A percentile compares a stretch with the other conserved stretches of the same genome.
Evolutionary conservation across 2,888 invertebrate species (phyloP).

Genomic region (Meteorus colon): DNA sequence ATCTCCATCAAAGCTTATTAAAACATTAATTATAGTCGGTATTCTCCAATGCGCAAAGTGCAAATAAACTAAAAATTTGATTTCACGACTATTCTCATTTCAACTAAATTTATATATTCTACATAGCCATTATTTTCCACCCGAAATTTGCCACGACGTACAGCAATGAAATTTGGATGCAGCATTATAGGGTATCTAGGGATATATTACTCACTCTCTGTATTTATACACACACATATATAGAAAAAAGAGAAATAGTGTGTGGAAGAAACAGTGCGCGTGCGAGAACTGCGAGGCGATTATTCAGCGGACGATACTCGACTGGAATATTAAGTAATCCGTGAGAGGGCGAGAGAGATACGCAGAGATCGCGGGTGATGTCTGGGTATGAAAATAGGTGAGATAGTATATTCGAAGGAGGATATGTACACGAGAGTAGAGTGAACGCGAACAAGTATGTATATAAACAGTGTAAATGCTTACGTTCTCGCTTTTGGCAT

Average conservation of each 20-base stretch:
- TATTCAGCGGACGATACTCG: constrained; percentile 55
- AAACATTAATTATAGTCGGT: background rate
- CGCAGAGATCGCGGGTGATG: constrained; percentile 52
- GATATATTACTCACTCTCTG: background rate
- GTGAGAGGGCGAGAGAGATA: constrained; percentile 54
- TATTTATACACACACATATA: constrained; percentile 12
- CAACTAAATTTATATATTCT: background rate
- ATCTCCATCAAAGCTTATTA: too few relatives aligned
- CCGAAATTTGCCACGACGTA: constrained; percentile 3
- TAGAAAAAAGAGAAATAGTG: background rate
- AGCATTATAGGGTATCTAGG: background rate
- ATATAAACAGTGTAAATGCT: constrained; percentile 1
- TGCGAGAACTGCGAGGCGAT: constrained; percentile 48
- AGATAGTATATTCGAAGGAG: background rate
- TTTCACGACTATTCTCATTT: background rate
- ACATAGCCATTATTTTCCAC: background rate
- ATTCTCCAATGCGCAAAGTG: background rate
- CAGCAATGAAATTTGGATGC: constrained; percentile 38
- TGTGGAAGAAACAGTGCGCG: background rate
- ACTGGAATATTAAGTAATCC: constrained; percentile 63
- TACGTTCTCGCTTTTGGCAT: background rate
- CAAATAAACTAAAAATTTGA: background rate
- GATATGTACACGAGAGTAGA: constrained; percentile 11
- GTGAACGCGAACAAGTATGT: constrained; percentile 22
- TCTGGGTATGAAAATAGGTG: constrained; percentile 8